Conservation (phyloP, 2,113 vertebrate species). For the Solea solea region DNA sequence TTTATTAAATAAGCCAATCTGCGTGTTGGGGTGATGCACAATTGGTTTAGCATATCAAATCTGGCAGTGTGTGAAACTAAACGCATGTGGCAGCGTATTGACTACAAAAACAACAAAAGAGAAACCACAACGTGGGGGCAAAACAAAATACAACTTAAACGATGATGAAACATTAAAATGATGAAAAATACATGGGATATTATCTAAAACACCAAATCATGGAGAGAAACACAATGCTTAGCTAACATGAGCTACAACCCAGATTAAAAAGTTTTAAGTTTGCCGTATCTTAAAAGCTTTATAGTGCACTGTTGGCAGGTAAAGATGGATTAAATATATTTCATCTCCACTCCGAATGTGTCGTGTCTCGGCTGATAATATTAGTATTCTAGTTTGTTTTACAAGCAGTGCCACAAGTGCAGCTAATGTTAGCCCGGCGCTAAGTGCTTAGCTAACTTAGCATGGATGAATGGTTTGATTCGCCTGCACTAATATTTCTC, state of each 20-base stretch:
- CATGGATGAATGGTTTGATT: conserved; percentile 64
- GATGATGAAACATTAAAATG: not conserved
- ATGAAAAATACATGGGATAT: not conserved
- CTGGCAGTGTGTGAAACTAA: conserved; percentile 60
- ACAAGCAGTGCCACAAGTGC: conserved; percentile 30
- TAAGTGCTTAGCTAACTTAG: conserved; percentile 59
- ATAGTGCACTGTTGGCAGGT: not conserved
- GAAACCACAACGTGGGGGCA: not conserved
- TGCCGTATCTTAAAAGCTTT: no score
- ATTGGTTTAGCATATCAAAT: conserved; percentile 13
- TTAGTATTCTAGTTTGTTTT: not conserved
- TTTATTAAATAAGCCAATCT: conserved; percentile 75
- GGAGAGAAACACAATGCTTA: conserved; percentile 1
- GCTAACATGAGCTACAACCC: conserved; percentile 30
- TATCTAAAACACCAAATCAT: not conserved
- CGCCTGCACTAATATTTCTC: conserved; percentile 3
- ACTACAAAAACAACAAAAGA: conserved; percentile 13
- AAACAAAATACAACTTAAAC: conserved; percentile 12
- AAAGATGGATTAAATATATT: not conserved
- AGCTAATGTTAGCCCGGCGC: conserved; percentile 60
- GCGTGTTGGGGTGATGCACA: conserved; percentile 50
- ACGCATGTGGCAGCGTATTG: conserved; percentile 59
- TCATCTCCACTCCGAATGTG: not conserved
- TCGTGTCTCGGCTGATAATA: not conserved
- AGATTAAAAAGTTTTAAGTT: not conserved